These are phyloP conservation scores for Tympanoctomys barrerae DNA, from an alignment of 2,797 vertebrate species.

Conservation along the genomic window DNA sequence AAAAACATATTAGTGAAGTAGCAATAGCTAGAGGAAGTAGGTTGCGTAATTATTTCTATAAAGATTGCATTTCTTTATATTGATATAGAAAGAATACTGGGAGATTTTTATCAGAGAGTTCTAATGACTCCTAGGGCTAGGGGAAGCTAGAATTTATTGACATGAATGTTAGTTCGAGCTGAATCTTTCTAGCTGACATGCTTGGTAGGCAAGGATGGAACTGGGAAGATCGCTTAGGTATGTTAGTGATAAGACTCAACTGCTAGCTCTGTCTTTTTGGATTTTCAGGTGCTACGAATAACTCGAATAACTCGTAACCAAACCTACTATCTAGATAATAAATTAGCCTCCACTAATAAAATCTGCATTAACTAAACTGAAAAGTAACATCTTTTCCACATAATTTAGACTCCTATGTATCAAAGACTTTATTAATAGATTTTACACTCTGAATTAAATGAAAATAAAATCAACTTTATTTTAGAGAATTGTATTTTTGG, in stretches of 20 bases:
- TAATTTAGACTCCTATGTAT: not conserved
- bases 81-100: not conserved
- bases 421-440: not conserved
- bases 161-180: not conserved
- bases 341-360: not conserved
- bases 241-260: not conserved
- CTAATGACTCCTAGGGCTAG: not conserved
- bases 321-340: not conserved
- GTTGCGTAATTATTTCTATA: not conserved
- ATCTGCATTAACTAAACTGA: not conserved
- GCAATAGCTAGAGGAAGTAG: not conserved
- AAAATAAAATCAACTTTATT: constrained; percentile 21
- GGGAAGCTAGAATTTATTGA: not conserved
- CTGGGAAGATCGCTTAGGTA: not conserved
- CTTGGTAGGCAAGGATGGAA: not conserved
- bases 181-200: not conserved
- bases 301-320: not conserved
- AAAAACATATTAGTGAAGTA: not conserved
- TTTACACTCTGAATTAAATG: not conserved
- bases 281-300: not conserved
- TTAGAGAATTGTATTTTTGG: not conserved
- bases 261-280: not conserved
- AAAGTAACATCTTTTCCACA: not conserved
- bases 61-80: not conserved
- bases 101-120: not conserved